Evolutionary conservation across 2,888 invertebrate species (phyloP).

Genomic region (Drosophila parthenogenetica): DNA sequence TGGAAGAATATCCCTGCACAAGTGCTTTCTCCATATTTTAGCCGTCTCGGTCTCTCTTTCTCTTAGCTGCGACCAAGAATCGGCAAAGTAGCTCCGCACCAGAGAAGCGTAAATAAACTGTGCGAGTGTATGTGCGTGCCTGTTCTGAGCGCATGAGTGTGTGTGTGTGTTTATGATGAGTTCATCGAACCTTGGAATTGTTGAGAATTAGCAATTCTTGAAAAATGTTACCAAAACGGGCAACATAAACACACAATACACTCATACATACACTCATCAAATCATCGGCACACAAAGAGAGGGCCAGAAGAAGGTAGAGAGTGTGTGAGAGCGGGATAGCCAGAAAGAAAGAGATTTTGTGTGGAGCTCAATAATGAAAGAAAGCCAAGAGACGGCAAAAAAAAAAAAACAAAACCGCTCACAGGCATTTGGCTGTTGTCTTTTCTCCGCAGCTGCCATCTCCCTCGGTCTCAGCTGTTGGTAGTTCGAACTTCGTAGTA

Average conservation of each 20-base stretch:
- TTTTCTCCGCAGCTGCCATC: conserved; percentile 7
- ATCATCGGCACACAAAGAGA: conserved; percentile 34
- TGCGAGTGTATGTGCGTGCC: conserved; percentile 47
- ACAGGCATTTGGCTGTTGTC: conserved; percentile 57
- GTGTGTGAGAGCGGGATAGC: conserved; percentile 1
- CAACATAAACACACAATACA: conserved; percentile 68
- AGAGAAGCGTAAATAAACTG: conserved; percentile 68
- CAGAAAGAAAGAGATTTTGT: conserved; percentile 40
- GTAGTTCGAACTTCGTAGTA: conserved; percentile 29
- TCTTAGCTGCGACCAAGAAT: conserved; percentile 65
- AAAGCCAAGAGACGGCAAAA: conserved; percentile 64
- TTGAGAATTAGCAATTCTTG: conserved; percentile 83
- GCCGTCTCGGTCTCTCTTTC: conserved; percentile 44
- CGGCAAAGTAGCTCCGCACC: conserved; percentile 59
- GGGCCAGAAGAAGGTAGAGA: conserved; percentile 7
- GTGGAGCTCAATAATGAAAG: conserved; percentile 61
- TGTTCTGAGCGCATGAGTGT: conserved; percentile 32
- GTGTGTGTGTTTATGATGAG: conserved; percentile 67
- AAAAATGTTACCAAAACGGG: conserved; percentile 81
- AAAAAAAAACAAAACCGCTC: conserved; percentile 57
- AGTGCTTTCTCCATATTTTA: conserved; percentile 78
- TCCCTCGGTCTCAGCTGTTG: conserved; percentile 17
- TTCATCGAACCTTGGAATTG: conserved; percentile 80
- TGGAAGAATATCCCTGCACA: conserved; percentile 59
- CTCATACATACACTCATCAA: conserved; percentile 23